Evolutionary conservation across 2,888 invertebrate species (phyloP).

Genomic region (Lasioglossum marginatum): DNA sequence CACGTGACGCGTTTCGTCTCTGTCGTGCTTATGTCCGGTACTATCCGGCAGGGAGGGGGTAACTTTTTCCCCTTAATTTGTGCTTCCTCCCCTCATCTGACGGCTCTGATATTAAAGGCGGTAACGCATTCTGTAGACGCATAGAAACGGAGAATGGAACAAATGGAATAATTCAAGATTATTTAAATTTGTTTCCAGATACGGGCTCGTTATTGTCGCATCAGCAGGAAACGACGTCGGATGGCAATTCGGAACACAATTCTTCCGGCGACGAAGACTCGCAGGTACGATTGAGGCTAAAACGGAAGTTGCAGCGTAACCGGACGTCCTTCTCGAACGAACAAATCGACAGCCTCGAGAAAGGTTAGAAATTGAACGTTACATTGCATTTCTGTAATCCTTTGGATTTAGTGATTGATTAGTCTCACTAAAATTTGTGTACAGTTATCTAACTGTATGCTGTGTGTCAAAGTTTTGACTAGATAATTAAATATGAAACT

Average conservation of each 20-base stretch:
- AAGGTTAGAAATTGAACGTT: constrained; percentile 88
- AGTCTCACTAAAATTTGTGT: background rate
- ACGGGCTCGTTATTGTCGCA: constrained; percentile 83
- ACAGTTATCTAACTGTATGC: background rate
- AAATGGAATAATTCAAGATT: background rate
- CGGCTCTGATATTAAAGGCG: no score
- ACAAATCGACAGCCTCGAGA: constrained; percentile 99
- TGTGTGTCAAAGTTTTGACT: no score
- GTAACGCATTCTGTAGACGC: no score
- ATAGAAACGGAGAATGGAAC: background rate
- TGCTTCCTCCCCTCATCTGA: no score
- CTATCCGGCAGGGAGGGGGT: no score
- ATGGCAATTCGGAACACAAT: constrained; percentile 96
- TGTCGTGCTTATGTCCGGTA: no score
- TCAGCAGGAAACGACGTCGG: constrained; percentile 91
- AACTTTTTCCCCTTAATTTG: no score
- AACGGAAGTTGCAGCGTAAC: constrained; percentile 98
- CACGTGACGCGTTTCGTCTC: no score
- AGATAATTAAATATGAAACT: background rate
- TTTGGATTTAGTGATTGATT: background rate
- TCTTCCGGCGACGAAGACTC: constrained; percentile 96
- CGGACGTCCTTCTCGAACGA: constrained; percentile 99
- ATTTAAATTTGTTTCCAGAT: constrained; percentile 73
- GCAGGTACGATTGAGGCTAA: constrained; percentile 96
- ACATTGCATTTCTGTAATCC: background rate